Evolutionary conservation across 2,888 invertebrate genomes (phyloP).

Genomic region (Orthosia incerta): DNA sequence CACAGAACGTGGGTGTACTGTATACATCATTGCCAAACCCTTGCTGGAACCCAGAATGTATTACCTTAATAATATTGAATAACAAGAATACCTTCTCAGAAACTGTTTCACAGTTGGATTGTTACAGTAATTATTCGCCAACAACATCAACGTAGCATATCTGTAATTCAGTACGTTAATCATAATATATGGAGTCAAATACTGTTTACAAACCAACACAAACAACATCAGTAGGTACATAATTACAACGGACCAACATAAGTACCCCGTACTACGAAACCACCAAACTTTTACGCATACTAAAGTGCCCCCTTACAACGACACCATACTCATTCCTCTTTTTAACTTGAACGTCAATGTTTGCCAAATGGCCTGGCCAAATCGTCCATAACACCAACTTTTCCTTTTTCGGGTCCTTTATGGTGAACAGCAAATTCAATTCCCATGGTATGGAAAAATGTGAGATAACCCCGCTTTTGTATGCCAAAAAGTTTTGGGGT

Average conservation of each 20-base stretch:
- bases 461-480: conserved; percentile 58
- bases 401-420: conserved; percentile 73
- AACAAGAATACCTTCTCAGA: neutral
- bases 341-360: conserved; percentile 74
- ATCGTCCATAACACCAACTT: conserved; percentile 80
- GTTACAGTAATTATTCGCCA: conserved; percentile 19
- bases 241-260: conserved; percentile 42
- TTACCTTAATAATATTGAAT: neutral
- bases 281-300: conserved; percentile 69
- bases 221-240: conserved; percentile 32
- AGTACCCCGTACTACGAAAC: conserved; percentile 62
- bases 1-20: neutral
- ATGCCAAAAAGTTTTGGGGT: conserved; percentile 46
- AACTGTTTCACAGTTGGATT: neutral
- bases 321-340: conserved; percentile 72
- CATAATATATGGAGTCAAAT: conserved; percentile 37
- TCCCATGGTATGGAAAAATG: conserved; percentile 75
- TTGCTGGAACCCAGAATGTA: neutral
- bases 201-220: conserved; percentile 41
- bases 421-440: conserved; percentile 76
- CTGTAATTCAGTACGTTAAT: neutral
- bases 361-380: conserved; percentile 80
- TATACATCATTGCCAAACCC: neutral
- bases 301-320: conserved; percentile 73
- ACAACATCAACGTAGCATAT: conserved; percentile 11